Evolutionary conservation across 2,888 invertebrate species (phyloP).

Genomic region (Athalia cordata): DNA sequence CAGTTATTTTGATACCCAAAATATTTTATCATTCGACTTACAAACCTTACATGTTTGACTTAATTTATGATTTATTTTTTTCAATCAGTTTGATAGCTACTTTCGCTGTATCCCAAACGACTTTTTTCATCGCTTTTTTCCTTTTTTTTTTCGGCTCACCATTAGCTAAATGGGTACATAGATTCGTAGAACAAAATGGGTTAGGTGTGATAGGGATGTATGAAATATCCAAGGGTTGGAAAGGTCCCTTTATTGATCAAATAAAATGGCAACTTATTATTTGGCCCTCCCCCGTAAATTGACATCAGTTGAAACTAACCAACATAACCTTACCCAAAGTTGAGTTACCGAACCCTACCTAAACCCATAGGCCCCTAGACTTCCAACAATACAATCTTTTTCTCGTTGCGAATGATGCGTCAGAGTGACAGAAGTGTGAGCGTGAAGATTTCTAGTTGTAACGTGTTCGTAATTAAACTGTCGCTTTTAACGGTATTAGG

Average conservation of each 20-base stretch:
- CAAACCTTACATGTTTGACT: no score
- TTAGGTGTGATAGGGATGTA: background rate
- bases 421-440: background rate
- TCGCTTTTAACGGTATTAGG: no score
- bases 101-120: no score
- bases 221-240: background rate
- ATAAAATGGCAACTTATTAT: conserved; percentile 38
- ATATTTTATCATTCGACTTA: no score
- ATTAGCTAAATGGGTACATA: no score
- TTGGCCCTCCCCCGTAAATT: conserved; percentile 28
- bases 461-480: no score
- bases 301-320: background rate
- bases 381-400: conserved; percentile 24
- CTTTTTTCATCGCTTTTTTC: no score
- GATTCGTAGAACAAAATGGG: background rate
- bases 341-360: conserved; percentile 9
- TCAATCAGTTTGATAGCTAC: no score
- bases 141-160: no score
- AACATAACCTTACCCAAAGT: conserved; percentile 1
- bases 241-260: conserved; percentile 44
- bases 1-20: no score
- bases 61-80: no score
- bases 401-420: conserved; percentile 14
- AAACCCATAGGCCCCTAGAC: background rate
- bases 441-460: no score